These are phyloP conservation scores for Hippocampus guttulatus DNA, from an alignment of 2,113 vertebrate species.

Conservation along the genomic window DNA sequence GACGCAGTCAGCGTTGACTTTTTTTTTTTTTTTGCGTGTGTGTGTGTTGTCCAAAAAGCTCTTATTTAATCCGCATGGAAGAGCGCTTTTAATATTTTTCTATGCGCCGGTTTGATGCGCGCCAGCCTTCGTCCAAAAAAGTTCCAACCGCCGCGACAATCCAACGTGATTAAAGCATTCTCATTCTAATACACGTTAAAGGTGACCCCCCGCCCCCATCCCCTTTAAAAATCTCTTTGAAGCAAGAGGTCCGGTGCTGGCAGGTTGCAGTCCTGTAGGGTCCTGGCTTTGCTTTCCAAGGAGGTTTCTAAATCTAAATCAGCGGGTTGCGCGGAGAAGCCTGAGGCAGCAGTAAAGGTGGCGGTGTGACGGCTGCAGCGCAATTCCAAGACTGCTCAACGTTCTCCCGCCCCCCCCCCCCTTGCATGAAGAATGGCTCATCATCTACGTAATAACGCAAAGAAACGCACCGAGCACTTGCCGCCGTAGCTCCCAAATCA, in stretches of 20 bases:
- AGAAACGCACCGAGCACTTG: conserved; percentile 14
- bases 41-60: background rate
- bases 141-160: background rate
- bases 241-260: conserved; percentile 13
- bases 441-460: conserved; percentile 30
- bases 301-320: conserved; percentile 73
- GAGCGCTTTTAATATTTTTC: background rate
- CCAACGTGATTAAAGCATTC: background rate
- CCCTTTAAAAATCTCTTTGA: conserved; percentile 16
- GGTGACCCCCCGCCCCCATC: conserved; percentile 9
- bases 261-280: conserved; percentile 30
- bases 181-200: background rate
- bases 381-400: conserved; percentile 38
- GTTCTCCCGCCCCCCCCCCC: conserved; percentile 71
- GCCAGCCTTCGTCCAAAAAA: background rate
- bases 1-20: background rate
- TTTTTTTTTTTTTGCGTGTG: too few relatives aligned
- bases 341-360: conserved; percentile 53
- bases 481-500: conserved; percentile 31
- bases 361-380: conserved; percentile 32
- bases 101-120: background rate
- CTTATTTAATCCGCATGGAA: background rate
- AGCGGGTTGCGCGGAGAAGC: conserved; percentile 46
- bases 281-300: conserved; percentile 45
- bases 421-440: conserved; percentile 62